Percentiles rank a stretch among this genome's conserved stretches.
Evolutionary conservation across 2,113 vertebrate genomes (phyloP).

Genomic region (Bos indicus): DNA sequence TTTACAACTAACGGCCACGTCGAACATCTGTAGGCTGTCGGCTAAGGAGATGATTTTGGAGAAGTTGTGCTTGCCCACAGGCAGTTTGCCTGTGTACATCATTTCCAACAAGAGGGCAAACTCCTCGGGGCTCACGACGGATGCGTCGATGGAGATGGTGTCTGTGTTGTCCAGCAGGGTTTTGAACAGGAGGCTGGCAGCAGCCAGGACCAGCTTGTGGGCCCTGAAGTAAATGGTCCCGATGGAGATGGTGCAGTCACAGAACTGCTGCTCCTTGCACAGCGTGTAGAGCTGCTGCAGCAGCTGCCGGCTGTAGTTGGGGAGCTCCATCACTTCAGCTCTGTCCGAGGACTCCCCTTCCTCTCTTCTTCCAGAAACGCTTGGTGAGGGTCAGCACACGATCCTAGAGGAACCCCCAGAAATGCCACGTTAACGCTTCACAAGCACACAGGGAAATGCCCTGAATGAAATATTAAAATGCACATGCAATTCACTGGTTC

Average conservation of each 20-base stretch:
- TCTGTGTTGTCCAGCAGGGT: slow-evolving; percentile 87
- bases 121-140: slow-evolving; percentile 87
- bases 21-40: slow-evolving; percentile 94
- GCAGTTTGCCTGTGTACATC: slow-evolving; percentile 88
- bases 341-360: background rate
- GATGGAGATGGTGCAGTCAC: slow-evolving; percentile 88
- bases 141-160: slow-evolving; percentile 86
- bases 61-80: slow-evolving; percentile 89
- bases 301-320: slow-evolving; percentile 88
- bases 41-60: slow-evolving; percentile 86
- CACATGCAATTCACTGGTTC: background rate
- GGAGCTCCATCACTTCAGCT: slow-evolving; percentile 82
- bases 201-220: slow-evolving; percentile 90
- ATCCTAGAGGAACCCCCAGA: background rate
- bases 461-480: background rate
- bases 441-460: background rate
- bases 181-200: slow-evolving; percentile 91
- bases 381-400: background rate
- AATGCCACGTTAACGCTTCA: background rate
- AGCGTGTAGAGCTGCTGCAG: slow-evolving; percentile 88
- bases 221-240: slow-evolving; percentile 84
- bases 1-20: slow-evolving; percentile 90
- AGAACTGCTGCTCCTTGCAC: slow-evolving; percentile 88
- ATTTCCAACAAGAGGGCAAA: slow-evolving; percentile 89
- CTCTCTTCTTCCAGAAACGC: background rate